Base-by-base conservation (phyloP, 1,140 invertebrate species). In the Aphidius ervi region DNA sequence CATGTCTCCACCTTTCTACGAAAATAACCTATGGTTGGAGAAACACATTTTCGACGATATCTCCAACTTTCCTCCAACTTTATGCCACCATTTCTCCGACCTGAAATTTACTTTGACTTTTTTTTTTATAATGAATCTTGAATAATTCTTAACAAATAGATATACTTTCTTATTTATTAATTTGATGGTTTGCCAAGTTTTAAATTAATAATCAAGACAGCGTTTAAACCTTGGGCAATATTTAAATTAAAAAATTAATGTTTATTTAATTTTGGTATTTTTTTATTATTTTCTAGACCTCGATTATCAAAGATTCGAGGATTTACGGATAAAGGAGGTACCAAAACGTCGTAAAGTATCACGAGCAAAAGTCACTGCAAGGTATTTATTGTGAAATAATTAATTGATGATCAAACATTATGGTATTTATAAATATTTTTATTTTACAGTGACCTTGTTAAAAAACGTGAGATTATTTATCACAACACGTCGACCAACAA, bases 401-500 rank as follows among this genome's bases (percentile, higher is more conserved):
- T 47, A 42, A 41, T 46, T 49, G 54, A 10, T 48, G 9, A 56
- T 49, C 49, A 41, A 40, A n/a, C n/a, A 45, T 20, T 37, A 39
- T 6, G 8, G 5, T 45, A 46, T 31, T 46, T 9, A 10, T 8
- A 16, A 10, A 31, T 5, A 20, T 20, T 9, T 20, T 49, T 49
- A 31, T 49, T 20, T 49, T 31, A 49, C 37, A 31, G 6, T 31
- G 16, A 5, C 48, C 20, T 49, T 31, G 23, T 59, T 23, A 69
- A 70, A 54, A 71, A 70, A 56, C 70, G 68, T 47, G 70, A 71
- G 45, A 70, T 67, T 55, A 62, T 65, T 46, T 71, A 72, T 68
- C 73, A 73, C 46, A 67, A 58, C 49, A 43, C 61, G 62, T 63
- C 62, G 49, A 61, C 20, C 7, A 58, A 61, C 37, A 49, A 10